These are phyloP conservation scores for Leptopilina boulardi DNA, from an alignment of 1,140 invertebrate species.

Conservation along the genomic window DNA sequence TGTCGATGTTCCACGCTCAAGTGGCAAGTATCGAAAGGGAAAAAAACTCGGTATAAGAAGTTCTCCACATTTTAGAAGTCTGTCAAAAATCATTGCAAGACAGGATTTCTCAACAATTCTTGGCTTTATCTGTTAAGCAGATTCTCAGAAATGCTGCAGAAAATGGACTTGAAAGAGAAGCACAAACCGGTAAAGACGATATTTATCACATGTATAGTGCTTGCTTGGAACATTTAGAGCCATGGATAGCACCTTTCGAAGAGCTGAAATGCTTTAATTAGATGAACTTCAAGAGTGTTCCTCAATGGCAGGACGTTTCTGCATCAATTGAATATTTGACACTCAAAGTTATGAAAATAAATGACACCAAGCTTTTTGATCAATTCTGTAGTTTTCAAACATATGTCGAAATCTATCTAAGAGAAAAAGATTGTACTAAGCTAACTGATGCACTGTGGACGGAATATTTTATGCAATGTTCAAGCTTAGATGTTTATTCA, in stretches of 20 bases:
- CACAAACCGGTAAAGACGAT: not conserved
- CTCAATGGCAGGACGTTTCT: not conserved
- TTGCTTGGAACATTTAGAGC: not conserved
- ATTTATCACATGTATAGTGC: not conserved
- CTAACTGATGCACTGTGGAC: not conserved
- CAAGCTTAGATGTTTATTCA: not conserved
- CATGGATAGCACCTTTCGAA: not conserved
- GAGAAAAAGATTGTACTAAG: not conserved
- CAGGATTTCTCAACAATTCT: not conserved
- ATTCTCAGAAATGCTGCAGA: not conserved
- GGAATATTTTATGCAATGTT: not conserved
- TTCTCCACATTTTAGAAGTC: not conserved
- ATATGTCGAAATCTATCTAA: not conserved
- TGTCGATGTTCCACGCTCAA: not conserved
- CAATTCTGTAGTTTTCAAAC: not conserved
- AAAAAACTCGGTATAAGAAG: not conserved
- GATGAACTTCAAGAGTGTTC: not conserved
- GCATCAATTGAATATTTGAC: not conserved
- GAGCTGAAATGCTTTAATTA: not conserved
- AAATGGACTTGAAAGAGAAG: conserved; percentile 4
- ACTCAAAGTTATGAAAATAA: not conserved
- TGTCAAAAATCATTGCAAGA: not conserved
- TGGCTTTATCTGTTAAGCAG: not conserved
- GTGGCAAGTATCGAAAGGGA: not conserved
- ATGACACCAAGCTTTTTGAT: not conserved